These are phyloP conservation scores for Melanostoma mellinum DNA, from an alignment of 2,888 invertebrate species.

Conservation along the genomic window DNA sequence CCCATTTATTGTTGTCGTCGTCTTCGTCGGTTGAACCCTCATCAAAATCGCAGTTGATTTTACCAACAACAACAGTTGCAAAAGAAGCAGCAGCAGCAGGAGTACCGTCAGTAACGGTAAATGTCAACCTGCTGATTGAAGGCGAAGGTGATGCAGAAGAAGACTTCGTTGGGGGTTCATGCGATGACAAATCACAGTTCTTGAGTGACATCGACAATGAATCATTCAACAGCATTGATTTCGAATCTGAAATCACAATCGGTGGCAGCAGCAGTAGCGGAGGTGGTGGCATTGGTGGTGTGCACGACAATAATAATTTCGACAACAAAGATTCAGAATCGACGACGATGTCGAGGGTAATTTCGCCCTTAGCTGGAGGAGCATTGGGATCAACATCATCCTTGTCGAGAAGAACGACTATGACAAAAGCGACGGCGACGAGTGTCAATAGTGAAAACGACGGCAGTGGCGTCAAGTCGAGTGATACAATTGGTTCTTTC, in stretches of 20 bases:
- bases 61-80: conserved; percentile 23
- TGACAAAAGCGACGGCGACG: conserved; percentile 34
- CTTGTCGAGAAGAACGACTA: conserved; percentile 43
- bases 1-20: conserved; percentile 74
- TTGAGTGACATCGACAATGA: conserved; percentile 82
- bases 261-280: conserved; percentile 74
- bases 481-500: conserved; percentile 81
- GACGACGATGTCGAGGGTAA: conserved; percentile 73
- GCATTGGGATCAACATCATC: conserved; percentile 50
- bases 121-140: conserved; percentile 76
- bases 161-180: conserved; percentile 59
- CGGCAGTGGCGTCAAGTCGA: conserved; percentile 62
- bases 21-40: conserved; percentile 66
- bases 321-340: conserved; percentile 72
- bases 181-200: conserved; percentile 81
- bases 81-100: conserved; percentile 73
- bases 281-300: conserved; percentile 45
- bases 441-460: conserved; percentile 31
- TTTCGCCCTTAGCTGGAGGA: conserved; percentile 61
- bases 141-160: conserved; percentile 61
- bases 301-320: conserved; percentile 73
- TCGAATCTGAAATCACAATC: conserved; percentile 82
- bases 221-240: conserved; percentile 82
- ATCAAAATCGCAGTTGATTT: conserved; percentile 43
- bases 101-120: conserved; percentile 64